Evolutionary conservation across 1,140 invertebrate genomes (phyloP).

Genomic region (Eumeta japonica): DNA sequence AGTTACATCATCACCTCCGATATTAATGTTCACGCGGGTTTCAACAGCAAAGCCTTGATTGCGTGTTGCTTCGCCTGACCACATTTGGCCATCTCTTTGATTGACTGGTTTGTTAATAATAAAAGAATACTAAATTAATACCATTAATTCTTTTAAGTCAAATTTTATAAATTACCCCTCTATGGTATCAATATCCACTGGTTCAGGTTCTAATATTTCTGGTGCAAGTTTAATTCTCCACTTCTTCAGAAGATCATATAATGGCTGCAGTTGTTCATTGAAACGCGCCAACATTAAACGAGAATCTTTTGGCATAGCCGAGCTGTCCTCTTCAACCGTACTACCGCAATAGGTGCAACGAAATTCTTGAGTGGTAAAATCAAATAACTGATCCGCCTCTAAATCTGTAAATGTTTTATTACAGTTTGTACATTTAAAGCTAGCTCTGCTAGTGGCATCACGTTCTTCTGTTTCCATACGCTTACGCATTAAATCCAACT

Average conservation of each 20-base stretch:
- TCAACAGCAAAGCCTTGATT: too few species aligned
- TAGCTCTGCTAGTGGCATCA: slow-evolving; percentile 90
- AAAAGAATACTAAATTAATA: too few species aligned
- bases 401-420: slow-evolving; percentile 88
- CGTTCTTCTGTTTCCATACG: slow-evolving; percentile 93
- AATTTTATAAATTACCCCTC: slow-evolving; percentile 65
- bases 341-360: slow-evolving; percentile 85
- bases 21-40: too few species aligned
- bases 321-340: slow-evolving; percentile 91
- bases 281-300: slow-evolving; percentile 86
- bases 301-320: slow-evolving; percentile 88
- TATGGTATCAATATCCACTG: slow-evolving; percentile 81
- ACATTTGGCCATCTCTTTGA: too few species aligned
- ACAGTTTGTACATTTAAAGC: slow-evolving; percentile 91
- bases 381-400: slow-evolving; percentile 90
- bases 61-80: too few species aligned
- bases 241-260: slow-evolving; percentile 85
- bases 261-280: slow-evolving; percentile 89
- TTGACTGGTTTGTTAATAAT: too few species aligned
- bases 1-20: too few species aligned
- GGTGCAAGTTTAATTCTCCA: slow-evolving; percentile 92
- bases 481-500: slow-evolving; percentile 92
- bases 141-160: too few species aligned
- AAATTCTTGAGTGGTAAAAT: slow-evolving; percentile 81
- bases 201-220: slow-evolving; percentile 92